Conservation (phyloP, 1,140 invertebrate genomes). For the Heliothis subflexa region DNA sequence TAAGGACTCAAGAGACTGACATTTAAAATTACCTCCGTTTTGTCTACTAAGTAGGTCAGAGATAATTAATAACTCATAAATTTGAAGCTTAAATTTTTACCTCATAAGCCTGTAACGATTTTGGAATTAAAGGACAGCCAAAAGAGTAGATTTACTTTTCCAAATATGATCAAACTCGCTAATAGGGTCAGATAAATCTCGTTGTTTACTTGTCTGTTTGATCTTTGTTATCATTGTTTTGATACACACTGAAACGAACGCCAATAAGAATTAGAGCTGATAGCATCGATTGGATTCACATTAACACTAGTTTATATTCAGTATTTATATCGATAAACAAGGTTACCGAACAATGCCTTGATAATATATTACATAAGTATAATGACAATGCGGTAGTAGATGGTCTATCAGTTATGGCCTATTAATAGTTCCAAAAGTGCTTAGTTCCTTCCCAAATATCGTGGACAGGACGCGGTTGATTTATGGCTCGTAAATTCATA, state of each 20-base stretch:
- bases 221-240: constrained; percentile 14
- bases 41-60: constrained; percentile 36
- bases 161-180: neutral
- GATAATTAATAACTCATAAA: constrained; percentile 44
- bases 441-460: neutral
- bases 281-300: constrained; percentile 26
- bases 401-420: neutral
- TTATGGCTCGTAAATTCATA: constrained; percentile 51
- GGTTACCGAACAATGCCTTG: constrained; percentile 17
- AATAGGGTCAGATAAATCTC: neutral
- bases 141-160: neutral
- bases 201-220: constrained; percentile 18
- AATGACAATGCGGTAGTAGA: constrained; percentile 7
- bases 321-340: constrained; percentile 8
- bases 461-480: constrained; percentile 19
- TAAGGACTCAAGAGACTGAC: constrained; percentile 11
- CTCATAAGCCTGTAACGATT: constrained; percentile 23
- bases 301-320: constrained; percentile 25
- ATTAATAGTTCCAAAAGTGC: constrained; percentile 23
- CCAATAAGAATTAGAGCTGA: constrained; percentile 2
- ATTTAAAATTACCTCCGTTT: constrained; percentile 10
- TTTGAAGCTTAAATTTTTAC: constrained; percentile 10
- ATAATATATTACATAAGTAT: constrained; percentile 7
- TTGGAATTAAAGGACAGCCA: neutral
- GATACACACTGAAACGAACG: constrained; percentile 9